Conservation (phyloP, 1,140 invertebrate species). For the Elymnias hypermnestra region DNA sequence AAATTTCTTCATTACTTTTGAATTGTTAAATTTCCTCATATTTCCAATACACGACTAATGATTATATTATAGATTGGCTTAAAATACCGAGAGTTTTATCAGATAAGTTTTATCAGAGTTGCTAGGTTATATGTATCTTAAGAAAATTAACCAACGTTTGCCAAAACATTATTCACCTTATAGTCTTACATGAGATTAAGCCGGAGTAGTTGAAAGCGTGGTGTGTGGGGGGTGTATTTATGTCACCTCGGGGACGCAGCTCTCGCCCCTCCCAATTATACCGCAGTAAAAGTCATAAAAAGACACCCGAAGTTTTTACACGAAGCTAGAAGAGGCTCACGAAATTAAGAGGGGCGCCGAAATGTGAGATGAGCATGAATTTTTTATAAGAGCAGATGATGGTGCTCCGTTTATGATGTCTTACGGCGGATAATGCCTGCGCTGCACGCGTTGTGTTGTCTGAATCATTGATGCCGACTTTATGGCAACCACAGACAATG, state of each 20-base stretch:
- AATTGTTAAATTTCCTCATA: too few relatives aligned
- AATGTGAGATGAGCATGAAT: conserved; percentile 75
- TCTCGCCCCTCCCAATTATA: conserved; percentile 74
- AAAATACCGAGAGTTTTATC: too few relatives aligned
- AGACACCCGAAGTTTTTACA: conserved; percentile 75
- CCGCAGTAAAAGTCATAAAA: conserved; percentile 76
- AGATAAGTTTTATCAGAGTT: too few relatives aligned
- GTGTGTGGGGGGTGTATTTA: conserved; percentile 65
- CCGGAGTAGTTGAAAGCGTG: conserved; percentile 49
- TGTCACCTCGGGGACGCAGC: conserved; percentile 71
- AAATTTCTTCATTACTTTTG: too few relatives aligned
- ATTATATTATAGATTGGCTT: too few relatives aligned
- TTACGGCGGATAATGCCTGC: conserved; percentile 66
- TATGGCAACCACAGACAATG: conserved; percentile 52
- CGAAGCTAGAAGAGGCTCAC: conserved; percentile 69
- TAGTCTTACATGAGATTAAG: conserved; percentile 70
- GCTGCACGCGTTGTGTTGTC: conserved; percentile 55
- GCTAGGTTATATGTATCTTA: too few relatives aligned
- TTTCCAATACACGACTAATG: too few relatives aligned
- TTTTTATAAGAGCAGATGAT: conserved; percentile 75
- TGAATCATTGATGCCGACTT: conserved; percentile 68
- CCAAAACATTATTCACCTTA: conserved; percentile 52
- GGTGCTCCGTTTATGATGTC: conserved; percentile 72
- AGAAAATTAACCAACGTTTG: conserved; percentile 27
- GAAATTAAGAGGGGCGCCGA: conserved; percentile 75